A percentile compares a stretch with the other conserved stretches of the same genome.
Evolutionary conservation across 2,113 vertebrate genomes (phyloP).

Genomic region (Zingel zingel): DNA sequence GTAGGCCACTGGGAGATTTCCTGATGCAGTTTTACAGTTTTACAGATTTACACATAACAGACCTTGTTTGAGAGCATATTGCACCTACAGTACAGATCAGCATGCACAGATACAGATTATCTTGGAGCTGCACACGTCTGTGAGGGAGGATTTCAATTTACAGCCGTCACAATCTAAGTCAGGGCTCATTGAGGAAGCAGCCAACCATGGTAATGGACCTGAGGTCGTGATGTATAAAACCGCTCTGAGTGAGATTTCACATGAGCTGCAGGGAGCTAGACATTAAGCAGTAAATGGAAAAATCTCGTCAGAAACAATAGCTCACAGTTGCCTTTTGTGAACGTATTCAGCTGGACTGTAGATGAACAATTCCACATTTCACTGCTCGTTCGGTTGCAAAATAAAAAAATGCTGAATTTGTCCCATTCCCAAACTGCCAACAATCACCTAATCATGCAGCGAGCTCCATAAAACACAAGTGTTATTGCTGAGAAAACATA

Average conservation of each 20-base stretch:
- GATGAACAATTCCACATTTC: background rate
- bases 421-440: background rate
- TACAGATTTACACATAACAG: background rate
- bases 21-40: slow-evolving; percentile 5
- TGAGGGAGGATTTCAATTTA: slow-evolving; percentile 45
- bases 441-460: background rate
- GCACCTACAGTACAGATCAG: slow-evolving; percentile 15
- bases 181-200: slow-evolving; percentile 49
- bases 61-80: background rate
- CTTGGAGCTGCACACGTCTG: background rate
- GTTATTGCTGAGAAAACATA: background rate
- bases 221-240: slow-evolving; percentile 30
- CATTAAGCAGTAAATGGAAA: slow-evolving; percentile 22
- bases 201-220: slow-evolving; percentile 15
- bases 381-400: background rate
- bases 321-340: background rate
- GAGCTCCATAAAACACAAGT: background rate
- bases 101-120: slow-evolving; percentile 1
- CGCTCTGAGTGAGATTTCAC: background rate
- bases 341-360: background rate
- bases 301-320: slow-evolving; percentile 13
- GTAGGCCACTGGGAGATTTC: background rate
- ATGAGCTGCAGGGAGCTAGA: background rate
- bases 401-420: background rate
- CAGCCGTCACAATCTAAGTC: background rate